A percentile compares a stretch with the other conserved stretches of the same genome.
Evolutionary conservation across 2,797 vertebrate genomes (phyloP).

Genomic region (Hybognathus amarus): DNA sequence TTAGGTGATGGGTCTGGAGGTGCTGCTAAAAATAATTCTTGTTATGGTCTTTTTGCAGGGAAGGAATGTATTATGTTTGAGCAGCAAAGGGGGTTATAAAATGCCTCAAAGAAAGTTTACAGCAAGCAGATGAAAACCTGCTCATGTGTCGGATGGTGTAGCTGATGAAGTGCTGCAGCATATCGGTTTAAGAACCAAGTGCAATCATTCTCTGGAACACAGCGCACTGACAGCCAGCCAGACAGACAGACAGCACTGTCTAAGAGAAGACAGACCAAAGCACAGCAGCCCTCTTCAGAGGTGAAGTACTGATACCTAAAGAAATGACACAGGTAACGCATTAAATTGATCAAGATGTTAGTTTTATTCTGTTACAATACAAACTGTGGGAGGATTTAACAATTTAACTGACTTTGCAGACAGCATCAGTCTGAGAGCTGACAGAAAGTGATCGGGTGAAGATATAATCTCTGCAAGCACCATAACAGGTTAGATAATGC

Average conservation of each 20-base stretch:
- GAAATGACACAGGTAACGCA: not conserved
- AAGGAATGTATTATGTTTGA: conserved; percentile 2
- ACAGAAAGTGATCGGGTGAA: not conserved
- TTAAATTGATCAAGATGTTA: not conserved
- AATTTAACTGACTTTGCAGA: not conserved
- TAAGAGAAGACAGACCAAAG: conserved; percentile 27
- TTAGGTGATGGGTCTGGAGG: not conserved
- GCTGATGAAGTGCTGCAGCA: conserved; percentile 36
- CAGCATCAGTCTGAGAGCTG: not conserved
- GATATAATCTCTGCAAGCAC: not conserved
- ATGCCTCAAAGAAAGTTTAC: conserved; percentile 24
- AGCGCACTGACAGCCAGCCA: conserved; percentile 25
- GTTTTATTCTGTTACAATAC: not conserved
- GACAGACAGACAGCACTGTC: conserved; percentile 20
- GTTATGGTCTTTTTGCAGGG: conserved; percentile 11
- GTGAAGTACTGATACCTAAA: not conserved
- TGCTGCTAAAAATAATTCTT: conserved; percentile 10
- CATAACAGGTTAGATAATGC: not conserved
- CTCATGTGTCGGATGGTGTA: conserved; percentile 39
- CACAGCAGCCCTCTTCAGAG: conserved; percentile 28
- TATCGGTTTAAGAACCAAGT: conserved; percentile 31
- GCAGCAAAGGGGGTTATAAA: conserved; percentile 14
- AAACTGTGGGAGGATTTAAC: not conserved
- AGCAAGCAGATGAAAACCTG: conserved; percentile 40
- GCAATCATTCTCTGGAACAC: conserved; percentile 47